These are phyloP conservation scores for Sprattus sprattus DNA, from an alignment of 2,113 vertebrate species.

Conservation along the genomic window DNA sequence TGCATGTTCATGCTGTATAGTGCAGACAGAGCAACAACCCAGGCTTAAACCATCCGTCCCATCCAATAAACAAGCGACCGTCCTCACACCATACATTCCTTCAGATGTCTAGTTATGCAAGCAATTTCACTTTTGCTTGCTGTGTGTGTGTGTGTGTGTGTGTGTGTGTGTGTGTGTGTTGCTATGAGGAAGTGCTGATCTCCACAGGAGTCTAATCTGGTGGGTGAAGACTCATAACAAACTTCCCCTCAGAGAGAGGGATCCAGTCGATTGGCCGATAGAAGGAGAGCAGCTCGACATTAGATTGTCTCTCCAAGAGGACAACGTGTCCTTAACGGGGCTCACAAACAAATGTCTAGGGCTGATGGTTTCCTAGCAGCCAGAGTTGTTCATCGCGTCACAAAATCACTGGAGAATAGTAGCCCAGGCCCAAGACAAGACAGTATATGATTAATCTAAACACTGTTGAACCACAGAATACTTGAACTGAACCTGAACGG, in stretches of 20 bases:
- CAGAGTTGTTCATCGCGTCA: neutral
- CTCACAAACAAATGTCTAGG: neutral
- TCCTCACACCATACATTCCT: neutral
- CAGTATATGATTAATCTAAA: neutral
- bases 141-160: neutral
- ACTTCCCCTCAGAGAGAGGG: neutral
- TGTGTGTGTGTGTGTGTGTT: neutral
- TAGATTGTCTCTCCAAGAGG: neutral
- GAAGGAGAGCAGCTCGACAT: neutral
- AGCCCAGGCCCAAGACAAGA: neutral
- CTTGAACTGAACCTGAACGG: too few species aligned
- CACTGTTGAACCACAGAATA: too few species aligned
- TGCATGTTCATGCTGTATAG: too few species aligned
- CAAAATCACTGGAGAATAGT: neutral
- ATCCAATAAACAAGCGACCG: neutral
- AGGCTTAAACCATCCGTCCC: neutral
- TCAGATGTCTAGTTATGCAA: neutral
- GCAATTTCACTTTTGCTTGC: neutral
- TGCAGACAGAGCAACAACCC: too few species aligned
- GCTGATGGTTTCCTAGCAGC: neutral
- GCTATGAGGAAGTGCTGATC: constrained; percentile 5
- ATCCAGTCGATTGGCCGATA: neutral
- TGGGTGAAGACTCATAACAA: neutral
- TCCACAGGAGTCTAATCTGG: neutral
- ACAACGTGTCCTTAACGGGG: neutral